Percentiles rank a stretch among this genome's conserved stretches.
Evolutionary conservation across 2,888 invertebrate genomes (phyloP).

Genomic region (Microplitis manilae): DNA sequence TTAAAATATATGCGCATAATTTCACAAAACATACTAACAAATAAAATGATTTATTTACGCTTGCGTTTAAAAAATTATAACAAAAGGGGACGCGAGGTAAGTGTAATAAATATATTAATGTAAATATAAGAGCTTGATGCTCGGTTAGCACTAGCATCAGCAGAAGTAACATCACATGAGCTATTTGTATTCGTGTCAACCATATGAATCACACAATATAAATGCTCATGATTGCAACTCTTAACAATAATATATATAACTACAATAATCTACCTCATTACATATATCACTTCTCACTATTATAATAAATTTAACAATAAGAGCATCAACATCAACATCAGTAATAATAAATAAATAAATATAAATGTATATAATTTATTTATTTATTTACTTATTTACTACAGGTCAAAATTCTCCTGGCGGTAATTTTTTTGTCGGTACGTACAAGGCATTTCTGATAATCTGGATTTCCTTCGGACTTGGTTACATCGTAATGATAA

Average conservation of each 20-base stretch:
- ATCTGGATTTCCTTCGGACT: conserved; percentile 93
- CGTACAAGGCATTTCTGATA: conserved; percentile 87
- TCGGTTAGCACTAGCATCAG: conserved; percentile 8
- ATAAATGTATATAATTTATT: background rate
- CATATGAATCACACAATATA: conserved; percentile 24
- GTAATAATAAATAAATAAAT: background rate
- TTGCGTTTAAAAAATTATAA: conserved; percentile 9
- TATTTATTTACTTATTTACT: conserved; percentile 22
- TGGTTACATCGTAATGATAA: conserved; percentile 91
- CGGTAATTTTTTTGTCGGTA: conserved; percentile 75
- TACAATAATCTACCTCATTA: background rate
- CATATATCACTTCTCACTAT: background rate
- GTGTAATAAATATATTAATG: conserved; percentile 59
- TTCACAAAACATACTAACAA: background rate
- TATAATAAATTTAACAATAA: background rate
- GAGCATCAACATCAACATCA: background rate
- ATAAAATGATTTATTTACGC: conserved; percentile 24
- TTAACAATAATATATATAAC: conserved; percentile 2
- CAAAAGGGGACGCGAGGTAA: conserved; percentile 70
- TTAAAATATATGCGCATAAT: background rate
- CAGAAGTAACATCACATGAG: background rate
- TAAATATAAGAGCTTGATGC: conserved; percentile 8
- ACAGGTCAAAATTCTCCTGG: conserved; percentile 67
- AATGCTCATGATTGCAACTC: conserved; percentile 31
- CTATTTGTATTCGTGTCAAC: conserved; percentile 30